Base-by-base conservation (phyloP, 2,113 vertebrate species). In the Barbus barbus region DNA sequence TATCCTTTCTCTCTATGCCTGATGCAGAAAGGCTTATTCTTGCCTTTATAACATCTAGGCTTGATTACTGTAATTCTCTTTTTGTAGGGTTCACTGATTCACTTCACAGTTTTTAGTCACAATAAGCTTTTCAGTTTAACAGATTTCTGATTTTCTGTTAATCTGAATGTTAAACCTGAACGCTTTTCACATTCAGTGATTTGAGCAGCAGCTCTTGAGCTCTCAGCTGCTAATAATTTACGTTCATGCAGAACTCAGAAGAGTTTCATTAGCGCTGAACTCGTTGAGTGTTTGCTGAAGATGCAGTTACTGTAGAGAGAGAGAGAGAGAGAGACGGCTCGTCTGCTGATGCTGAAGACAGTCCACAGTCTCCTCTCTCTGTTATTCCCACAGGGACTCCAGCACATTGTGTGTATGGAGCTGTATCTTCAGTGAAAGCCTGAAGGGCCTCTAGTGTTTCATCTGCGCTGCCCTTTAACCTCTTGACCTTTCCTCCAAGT, bases 381-480 rank as follows among this genome's bases (percentile, higher is more conserved):
- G 26, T 20, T 38, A 22, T 38, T 38, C 33, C 1, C 65, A 11
- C 18, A 9, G 31, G 65, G 16, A 67, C 63, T 33, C 7, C 1
- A 48, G n/a, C 36, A 44, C 20, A 11, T n/a, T 16, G 41, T 26
- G 69, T 71, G 72, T 48, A 24, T 48, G n/a, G 16, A 75, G 53
- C 74, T 53, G 11, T 76, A 31, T 51, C 18, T 48, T 22, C 46
- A 53, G 46, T 33, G 26, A 53, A 76, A 33, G 26, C 48, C 74
- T 53, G 28, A 53, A 76, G 48, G 16, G 26, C 46, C 26, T 53
- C 72, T 48, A 28, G 72, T 9, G 72, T 74, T 74, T 74, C 72
- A 14, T 48, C 24, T 28, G n/a, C 1, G 26, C 53, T 53, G 48
- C 18, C 74, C 74, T 53, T 5, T 76, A 18, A 76, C 46, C 74